These are phyloP conservation scores for Cactoblastis cactorum DNA, from an alignment of 2,888 invertebrate genomes.

Conservation along the genomic window DNA sequence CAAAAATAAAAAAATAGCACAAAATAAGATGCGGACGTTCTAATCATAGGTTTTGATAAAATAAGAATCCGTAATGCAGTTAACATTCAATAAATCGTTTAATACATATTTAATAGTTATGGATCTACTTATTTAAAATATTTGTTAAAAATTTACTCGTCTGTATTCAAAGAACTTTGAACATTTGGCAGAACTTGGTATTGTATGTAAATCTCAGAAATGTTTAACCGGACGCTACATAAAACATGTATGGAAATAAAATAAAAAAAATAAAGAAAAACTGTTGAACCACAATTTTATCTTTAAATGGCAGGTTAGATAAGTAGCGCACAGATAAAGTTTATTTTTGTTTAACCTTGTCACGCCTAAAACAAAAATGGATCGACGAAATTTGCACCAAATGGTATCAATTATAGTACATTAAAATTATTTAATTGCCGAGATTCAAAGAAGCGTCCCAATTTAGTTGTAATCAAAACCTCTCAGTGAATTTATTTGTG, in stretches of 20 bases:
- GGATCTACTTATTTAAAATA: neutral
- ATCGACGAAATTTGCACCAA: neutral
- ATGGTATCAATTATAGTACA: neutral
- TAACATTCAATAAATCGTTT: neutral
- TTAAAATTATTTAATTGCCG: neutral
- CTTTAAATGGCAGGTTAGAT: constrained; percentile 8
- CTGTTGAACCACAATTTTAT: constrained; percentile 7
- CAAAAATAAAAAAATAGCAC: too few relatives aligned
- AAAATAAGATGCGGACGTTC: too few relatives aligned
- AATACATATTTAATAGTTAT: neutral
- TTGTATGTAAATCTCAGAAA: constrained; percentile 46
- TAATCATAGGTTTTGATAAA: too few relatives aligned
- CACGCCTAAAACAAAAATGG: neutral
- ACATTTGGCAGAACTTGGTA: constrained; percentile 24
- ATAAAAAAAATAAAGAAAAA: neutral
- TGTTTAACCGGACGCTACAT: constrained; percentile 10
- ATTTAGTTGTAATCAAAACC: neutral
- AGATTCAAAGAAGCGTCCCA: neutral
- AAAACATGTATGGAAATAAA: neutral
- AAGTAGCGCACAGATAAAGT: constrained; percentile 1
- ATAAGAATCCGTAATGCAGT: too few relatives aligned
- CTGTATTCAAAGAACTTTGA: constrained; percentile 16
- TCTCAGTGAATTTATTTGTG: neutral
- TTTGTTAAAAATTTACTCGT: neutral
- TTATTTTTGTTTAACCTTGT: constrained; percentile 3